These are phyloP conservation scores for Strigamia maritima DNA, from an alignment of 2,888 invertebrate genomes.

Conservation along the genomic window DNA sequence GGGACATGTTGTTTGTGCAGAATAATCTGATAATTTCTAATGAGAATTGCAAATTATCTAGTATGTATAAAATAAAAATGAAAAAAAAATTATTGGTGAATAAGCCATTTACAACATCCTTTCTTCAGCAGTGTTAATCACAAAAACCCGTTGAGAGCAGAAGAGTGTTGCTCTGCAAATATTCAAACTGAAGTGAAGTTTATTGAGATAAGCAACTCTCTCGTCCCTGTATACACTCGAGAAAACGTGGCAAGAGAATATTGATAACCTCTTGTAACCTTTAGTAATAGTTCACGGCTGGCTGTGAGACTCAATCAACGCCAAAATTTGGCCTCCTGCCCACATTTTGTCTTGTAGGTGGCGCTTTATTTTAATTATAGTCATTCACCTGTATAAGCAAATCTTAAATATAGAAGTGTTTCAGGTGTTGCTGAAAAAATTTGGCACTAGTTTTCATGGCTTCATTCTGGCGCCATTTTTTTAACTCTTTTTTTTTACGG, in stretches of 20 bases:
- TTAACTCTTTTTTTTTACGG: not conserved
- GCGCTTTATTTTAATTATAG: slow-evolving; percentile 28
- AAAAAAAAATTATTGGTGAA: not conserved
- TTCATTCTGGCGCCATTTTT: slow-evolving; percentile 21
- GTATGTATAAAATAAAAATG: too few relatives aligned
- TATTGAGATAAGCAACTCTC: slow-evolving; percentile 32
- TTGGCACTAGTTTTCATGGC: slow-evolving; percentile 1
- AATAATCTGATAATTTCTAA: not conserved
- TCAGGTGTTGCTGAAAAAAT: slow-evolving; percentile 3
- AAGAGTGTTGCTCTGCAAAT: slow-evolving; percentile 15
- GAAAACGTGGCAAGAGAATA: slow-evolving; percentile 34
- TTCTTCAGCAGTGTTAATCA: not conserved
- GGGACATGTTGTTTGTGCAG: not conserved
- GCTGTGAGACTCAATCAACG: slow-evolving; percentile 30
- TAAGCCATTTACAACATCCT: slow-evolving; percentile 17
- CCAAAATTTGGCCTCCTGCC: slow-evolving; percentile 16
- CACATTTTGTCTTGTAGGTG: slow-evolving; percentile 22
- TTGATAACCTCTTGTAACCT: slow-evolving; percentile 31
- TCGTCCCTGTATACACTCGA: slow-evolving; percentile 34
- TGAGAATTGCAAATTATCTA: not conserved
- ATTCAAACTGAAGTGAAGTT: slow-evolving; percentile 32
- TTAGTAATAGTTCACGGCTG: slow-evolving; percentile 29
- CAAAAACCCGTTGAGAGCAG: slow-evolving; percentile 28
- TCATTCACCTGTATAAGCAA: slow-evolving; percentile 26
- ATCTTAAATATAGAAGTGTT: slow-evolving; percentile 26